phyloP scores from a whole-genome alignment of 53 echinoderm and acorn worm species.

The Arbacia lixula region DNA sequence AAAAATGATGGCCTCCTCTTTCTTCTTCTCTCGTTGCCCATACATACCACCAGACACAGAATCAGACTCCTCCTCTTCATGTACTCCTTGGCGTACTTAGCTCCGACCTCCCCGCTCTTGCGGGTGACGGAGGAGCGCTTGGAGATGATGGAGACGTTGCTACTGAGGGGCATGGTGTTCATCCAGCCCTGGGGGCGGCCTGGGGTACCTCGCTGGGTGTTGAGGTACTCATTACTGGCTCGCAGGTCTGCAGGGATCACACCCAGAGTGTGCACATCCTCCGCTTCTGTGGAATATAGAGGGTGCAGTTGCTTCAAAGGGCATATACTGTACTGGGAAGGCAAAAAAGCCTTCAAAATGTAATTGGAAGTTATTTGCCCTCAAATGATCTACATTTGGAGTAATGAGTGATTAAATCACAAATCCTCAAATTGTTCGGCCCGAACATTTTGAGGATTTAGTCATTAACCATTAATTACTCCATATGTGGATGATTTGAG shows the following conservation, averaged over 20 bases:
- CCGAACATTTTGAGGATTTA: no score
- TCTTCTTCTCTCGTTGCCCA: no score
- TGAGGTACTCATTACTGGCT: conserved; percentile 59
- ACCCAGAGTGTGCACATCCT: conserved; percentile 55
- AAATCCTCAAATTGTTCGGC: no score
- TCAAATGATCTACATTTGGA: no score
- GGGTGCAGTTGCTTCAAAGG: background rate
- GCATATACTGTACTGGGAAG: no score
- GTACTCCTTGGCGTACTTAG: conserved; percentile 85
- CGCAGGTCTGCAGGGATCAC: conserved; percentile 72
- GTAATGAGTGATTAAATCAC: no score
- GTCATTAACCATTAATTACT: no score
- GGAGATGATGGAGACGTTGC: conserved; percentile 84
- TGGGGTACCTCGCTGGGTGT: conserved; percentile 7
- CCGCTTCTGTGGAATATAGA: conserved; percentile 60
- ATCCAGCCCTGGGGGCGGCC: conserved; percentile 77
- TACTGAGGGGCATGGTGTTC: conserved; percentile 85
- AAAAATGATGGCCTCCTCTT: no score
- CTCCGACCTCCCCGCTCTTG: conserved; percentile 82
- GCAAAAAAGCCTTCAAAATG: no score
- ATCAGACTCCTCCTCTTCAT: conserved; percentile 89
- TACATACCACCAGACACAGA: conserved; percentile 78
- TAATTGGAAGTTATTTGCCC: no score
- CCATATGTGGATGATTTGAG: no score
- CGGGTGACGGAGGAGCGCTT: conserved; percentile 87